Evolutionary conservation across 2,797 vertebrate species (phyloP), one percentile per base, ranked within the genome.

Genomic region (Smutsia gigantea): DNA sequence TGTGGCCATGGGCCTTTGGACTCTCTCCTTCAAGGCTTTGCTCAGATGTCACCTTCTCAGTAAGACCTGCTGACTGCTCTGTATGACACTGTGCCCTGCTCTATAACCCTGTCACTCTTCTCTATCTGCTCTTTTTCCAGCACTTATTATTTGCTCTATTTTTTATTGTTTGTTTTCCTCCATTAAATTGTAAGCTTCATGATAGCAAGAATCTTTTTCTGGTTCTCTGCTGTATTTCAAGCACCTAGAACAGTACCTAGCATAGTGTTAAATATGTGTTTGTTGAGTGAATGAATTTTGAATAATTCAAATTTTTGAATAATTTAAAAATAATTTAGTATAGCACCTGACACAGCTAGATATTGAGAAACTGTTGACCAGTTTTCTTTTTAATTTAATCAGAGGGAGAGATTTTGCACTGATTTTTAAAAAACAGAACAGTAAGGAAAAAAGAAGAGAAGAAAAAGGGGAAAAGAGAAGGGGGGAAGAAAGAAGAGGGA

Each of bases 311-410:
- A 82, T 82, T 59, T 90, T 64, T 69, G 14, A 86, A 57, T 51
- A 15, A 46, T 46, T 46, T 1, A 46, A 64, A 53, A 39, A 2
- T 82, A 82, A 83, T 39, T 66, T 86, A 93, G 72, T 37, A 17
- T 31, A 49, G 39, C 46, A 39, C 5, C 19, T 72, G 39, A n/a
- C 1, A 51, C 27, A 59, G 19, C 64, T 59, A 94, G 55, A 92
- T 17, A 68, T 10, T 72, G 18, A 85, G 53, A 82, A 95, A 92
- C 18, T 18, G 1, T 9, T 81, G 66, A 15, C 29, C 49, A 63
- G 49, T 39, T 93, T 72, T 92, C 18, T 75, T 69, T 42, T 78
- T 77, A 19, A 86, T 74, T 29, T 82, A 93, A 68, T 68, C 49
- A 68, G 46, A 69, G 59, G 39, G 53, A 84, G 57, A 69, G 15